Base-by-base conservation (phyloP, 2,113 vertebrate genomes). In the Ploceus nigricollis region DNA sequence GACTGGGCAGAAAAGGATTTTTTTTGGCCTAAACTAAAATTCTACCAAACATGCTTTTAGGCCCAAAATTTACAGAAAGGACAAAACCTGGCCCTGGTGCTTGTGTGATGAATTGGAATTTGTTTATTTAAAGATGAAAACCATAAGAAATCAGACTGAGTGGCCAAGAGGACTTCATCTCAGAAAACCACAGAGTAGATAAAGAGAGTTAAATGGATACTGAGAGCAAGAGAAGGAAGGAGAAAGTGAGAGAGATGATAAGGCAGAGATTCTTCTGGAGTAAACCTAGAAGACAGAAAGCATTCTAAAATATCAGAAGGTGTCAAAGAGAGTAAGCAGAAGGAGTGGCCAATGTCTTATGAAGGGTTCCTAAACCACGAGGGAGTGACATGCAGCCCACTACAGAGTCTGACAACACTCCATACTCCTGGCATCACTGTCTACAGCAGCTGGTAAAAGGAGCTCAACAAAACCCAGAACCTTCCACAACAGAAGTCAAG, bases 341-440 rank as follows among this genome's bases (percentile, higher is more conserved):
- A 85, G 44, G 44, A 91, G 30, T 5, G 40, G 39, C 24, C 73
- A 28, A 39, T 4, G 54, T 6, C 60, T 33, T 20, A 31, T 1
- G 27, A 35, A 75, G 47, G 18, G n/a, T 4, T 87, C 51, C 64
- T 51, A 58, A 91, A n/a, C 10, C 60, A 66, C 15, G 4, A 1
- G 0, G 2, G 45, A 83, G 40, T 0, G 0, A 53, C 4, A 18
- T 0, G 12, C 51, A 71, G 44, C 47, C 48, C 65, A 30, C 40
- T 24, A 6, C 13, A 37, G 28, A 85, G 73, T 31, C 56, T 54
- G 4, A 28, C 35, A 75, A 39, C 69, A 18, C 61, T 73, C 37
- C 68, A 0, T 9, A 19, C 16, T 72, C 31, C 45, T 18, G 31
- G 24, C 56, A 60, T 21, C 45, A n/a, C 60, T 31, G 66, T 15